Conservation (phyloP, 1,140 invertebrate genomes). For the Drosophila kurseongensis region DNA sequence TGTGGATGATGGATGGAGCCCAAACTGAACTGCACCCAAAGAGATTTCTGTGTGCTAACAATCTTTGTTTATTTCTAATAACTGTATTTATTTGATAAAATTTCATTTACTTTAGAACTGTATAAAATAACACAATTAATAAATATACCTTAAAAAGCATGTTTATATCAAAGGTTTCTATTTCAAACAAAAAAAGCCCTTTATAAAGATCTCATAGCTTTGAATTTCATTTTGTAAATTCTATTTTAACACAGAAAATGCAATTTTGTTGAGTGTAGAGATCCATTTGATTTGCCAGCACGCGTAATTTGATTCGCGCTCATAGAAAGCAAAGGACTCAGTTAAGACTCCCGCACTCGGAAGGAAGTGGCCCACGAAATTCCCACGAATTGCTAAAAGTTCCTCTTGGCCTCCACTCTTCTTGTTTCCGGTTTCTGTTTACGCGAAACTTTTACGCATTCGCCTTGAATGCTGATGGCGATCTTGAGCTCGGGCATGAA, state of each 20-base stretch:
- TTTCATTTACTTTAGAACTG: too few relatives aligned
- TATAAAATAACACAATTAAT: too few relatives aligned
- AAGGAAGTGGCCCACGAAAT: constrained; percentile 71
- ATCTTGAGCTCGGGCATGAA: constrained; percentile 35
- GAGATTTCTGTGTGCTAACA: background rate
- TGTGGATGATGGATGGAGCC: constrained; percentile 67
- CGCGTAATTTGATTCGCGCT: constrained; percentile 77
- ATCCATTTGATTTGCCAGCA: constrained; percentile 23
- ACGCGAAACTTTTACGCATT: constrained; percentile 76
- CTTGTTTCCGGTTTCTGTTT: constrained; percentile 68
- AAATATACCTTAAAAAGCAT: too few relatives aligned
- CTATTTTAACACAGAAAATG: too few relatives aligned
- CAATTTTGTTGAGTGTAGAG: background rate
- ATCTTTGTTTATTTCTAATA: too few relatives aligned
- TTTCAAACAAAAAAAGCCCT: too few relatives aligned
- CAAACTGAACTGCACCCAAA: background rate
- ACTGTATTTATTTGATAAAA: too few relatives aligned
- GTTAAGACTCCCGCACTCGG: constrained; percentile 39
- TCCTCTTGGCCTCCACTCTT: constrained; percentile 17
- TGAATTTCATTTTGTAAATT: too few relatives aligned
- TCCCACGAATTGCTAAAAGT: constrained; percentile 63
- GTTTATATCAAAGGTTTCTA: too few relatives aligned
- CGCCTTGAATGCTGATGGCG: constrained; percentile 32
- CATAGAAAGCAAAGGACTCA: constrained; percentile 57
- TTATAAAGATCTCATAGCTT: too few relatives aligned